Percentiles rank a stretch among this genome's conserved stretches.
Conservation (phyloP, 2,888 invertebrate genomes). For the Nomada flava region DNA sequence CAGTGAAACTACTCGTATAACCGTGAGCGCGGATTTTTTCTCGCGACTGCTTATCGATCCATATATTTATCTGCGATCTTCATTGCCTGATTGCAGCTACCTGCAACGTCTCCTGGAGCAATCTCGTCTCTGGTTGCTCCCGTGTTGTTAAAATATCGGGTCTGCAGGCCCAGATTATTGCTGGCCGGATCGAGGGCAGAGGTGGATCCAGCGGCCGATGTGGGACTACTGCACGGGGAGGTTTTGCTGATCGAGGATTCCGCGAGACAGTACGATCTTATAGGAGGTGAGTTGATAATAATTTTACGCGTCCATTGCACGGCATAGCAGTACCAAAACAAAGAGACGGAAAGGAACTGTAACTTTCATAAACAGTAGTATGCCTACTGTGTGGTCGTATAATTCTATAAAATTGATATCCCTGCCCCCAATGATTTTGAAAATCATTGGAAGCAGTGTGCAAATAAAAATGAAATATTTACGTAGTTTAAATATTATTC, state of each 20-base stretch:
- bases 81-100: slow-evolving; percentile 71
- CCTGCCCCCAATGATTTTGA: no score
- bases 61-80: slow-evolving; percentile 9
- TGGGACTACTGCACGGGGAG: slow-evolving; percentile 87
- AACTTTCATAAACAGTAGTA: no score
- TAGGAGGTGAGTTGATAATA: slow-evolving; percentile 82
- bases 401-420: no score
- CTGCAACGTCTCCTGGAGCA: slow-evolving; percentile 79
- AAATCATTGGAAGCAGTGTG: no score
- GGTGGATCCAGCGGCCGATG: slow-evolving; percentile 87
- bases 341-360: no score
- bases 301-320: background rate
- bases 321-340: background rate
- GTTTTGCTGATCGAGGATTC: slow-evolving; percentile 87
- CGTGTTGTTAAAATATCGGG: slow-evolving; percentile 81
- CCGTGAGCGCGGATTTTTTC: background rate
- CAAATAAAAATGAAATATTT: no score
- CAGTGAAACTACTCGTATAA: no score
- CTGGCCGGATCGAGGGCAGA: slow-evolving; percentile 88
- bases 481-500: no score
- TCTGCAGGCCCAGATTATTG: slow-evolving; percentile 85
- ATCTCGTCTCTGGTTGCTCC: slow-evolving; percentile 81
- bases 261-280: slow-evolving; percentile 86
- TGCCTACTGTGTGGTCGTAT: no score
- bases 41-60: background rate